These are phyloP conservation scores for Centropus bengalensis DNA, from an alignment of 2,113 vertebrate genomes.

Conservation along the genomic window DNA sequence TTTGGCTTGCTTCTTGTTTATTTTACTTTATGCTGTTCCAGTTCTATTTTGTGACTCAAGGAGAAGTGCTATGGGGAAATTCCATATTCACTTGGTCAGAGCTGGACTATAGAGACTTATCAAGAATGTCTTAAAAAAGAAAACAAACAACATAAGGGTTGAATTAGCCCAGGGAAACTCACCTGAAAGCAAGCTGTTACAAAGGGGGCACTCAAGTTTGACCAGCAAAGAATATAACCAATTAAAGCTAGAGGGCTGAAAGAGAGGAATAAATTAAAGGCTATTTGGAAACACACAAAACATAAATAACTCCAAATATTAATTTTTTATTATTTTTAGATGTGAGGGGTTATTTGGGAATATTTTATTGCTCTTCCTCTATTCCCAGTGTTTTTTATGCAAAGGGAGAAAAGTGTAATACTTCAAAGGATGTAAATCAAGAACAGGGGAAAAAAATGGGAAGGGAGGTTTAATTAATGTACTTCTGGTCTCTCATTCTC, in stretches of 20 bases:
- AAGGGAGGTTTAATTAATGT: background rate
- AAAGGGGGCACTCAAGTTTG: background rate
- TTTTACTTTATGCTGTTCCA: background rate
- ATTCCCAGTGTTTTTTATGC: slow-evolving; percentile 6
- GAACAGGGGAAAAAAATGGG: background rate
- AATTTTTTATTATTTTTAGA: slow-evolving; percentile 63
- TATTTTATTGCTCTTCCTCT: slow-evolving; percentile 39
- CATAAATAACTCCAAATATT: slow-evolving; percentile 49
- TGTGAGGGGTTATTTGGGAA: slow-evolving; percentile 31
- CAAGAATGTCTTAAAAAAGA: background rate
- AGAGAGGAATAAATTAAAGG: slow-evolving; percentile 45
- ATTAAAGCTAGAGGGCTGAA: background rate
- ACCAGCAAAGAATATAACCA: slow-evolving; percentile 12
- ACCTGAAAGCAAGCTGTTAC: slow-evolving; percentile 41
- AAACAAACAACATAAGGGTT: background rate
- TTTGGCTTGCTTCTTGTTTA: background rate
- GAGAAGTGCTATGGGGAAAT: background rate
- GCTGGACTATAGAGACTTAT: background rate
- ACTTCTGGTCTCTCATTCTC: slow-evolving; percentile 5
- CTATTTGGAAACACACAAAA: slow-evolving; percentile 52
- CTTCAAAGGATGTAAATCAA: slow-evolving; percentile 36
- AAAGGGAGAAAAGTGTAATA: background rate
- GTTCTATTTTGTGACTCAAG: background rate
- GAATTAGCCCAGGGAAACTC: background rate
- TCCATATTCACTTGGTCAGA: background rate